Conservation (phyloP, 1,140 invertebrate genomes). For the Tyrophagus putrescentiae region DNA sequence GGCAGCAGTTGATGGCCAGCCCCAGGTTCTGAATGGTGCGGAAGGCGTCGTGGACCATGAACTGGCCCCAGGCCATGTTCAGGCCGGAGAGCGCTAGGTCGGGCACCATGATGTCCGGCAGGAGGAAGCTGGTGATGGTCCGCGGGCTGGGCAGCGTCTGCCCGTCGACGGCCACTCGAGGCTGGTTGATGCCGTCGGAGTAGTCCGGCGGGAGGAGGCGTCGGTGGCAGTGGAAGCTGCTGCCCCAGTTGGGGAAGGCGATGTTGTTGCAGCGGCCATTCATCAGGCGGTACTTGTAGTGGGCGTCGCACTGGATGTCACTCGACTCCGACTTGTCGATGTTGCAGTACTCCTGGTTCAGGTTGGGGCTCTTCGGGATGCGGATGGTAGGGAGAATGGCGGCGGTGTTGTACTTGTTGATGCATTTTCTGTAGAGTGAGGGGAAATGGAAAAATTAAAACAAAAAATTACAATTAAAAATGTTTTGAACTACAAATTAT, state of each 20-base stretch:
- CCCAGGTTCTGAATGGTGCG: slow-evolving; percentile 30
- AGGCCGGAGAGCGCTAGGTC: slow-evolving; percentile 13
- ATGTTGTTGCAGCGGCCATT: slow-evolving; percentile 84
- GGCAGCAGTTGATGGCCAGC: slow-evolving; percentile 21
- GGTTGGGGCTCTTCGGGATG: slow-evolving; percentile 8
- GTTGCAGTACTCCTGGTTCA: slow-evolving; percentile 19
- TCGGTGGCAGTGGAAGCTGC: slow-evolving; percentile 39
- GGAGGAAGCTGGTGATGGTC: slow-evolving; percentile 36
- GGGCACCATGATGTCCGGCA: slow-evolving; percentile 20
- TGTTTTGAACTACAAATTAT: not conserved
- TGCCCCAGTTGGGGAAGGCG: slow-evolving; percentile 71
- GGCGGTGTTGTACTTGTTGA: slow-evolving; percentile 17
- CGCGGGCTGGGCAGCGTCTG: slow-evolving; percentile 36
- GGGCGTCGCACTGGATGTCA: slow-evolving; percentile 20
- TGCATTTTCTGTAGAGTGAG: slow-evolving; percentile 5
- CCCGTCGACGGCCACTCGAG: slow-evolving; percentile 27
- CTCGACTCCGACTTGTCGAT: slow-evolving; percentile 8
- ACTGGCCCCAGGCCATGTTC: slow-evolving; percentile 24
- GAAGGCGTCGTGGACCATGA: slow-evolving; percentile 25
- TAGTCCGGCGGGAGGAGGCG: slow-evolving; percentile 47
- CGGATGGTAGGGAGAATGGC: slow-evolving; percentile 10
- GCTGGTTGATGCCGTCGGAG: slow-evolving; percentile 39
- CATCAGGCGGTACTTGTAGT: slow-evolving; percentile 57
- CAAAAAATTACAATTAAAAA: not conserved
- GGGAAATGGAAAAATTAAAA: not conserved